These are phyloP conservation scores for Chironomus tentans DNA, from an alignment of 2,888 invertebrate species.

Conservation along the genomic window DNA sequence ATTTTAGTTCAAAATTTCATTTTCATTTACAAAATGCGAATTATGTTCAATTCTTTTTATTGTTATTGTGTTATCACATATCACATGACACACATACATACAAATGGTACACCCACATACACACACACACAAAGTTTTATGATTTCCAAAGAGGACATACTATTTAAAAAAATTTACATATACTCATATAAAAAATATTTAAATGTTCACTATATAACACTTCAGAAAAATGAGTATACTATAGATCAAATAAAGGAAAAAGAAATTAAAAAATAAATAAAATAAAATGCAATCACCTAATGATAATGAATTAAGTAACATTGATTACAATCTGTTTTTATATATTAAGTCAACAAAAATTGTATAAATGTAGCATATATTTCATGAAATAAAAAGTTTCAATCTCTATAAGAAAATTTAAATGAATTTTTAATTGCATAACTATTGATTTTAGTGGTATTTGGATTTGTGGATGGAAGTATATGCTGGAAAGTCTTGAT, in stretches of 20 bases:
- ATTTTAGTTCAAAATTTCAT: too few species aligned
- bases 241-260: background rate
- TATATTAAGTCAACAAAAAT: background rate
- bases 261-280: background rate
- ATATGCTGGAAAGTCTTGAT: background rate
- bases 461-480: background rate
- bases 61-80: too few species aligned
- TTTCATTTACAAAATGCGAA: too few species aligned
- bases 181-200: background rate
- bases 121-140: too few species aligned
- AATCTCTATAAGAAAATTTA: background rate
- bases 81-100: too few species aligned
- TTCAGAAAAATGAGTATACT: background rate
- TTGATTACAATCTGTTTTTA: constrained; percentile 12
- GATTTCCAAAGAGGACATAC: too few species aligned
- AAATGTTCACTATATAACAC: background rate
- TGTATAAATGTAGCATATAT: constrained; percentile 8
- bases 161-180: background rate
- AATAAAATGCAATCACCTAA: constrained; percentile 1
- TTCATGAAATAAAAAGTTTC: constrained; percentile 5
- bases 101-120: too few species aligned
- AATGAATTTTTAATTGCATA: background rate
- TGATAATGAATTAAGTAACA: background rate
- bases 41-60: too few species aligned
- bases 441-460: background rate